These are phyloP conservation scores for Drosophila kuntzei DNA, from an alignment of 2,888 invertebrate genomes.

Conservation along the genomic window DNA sequence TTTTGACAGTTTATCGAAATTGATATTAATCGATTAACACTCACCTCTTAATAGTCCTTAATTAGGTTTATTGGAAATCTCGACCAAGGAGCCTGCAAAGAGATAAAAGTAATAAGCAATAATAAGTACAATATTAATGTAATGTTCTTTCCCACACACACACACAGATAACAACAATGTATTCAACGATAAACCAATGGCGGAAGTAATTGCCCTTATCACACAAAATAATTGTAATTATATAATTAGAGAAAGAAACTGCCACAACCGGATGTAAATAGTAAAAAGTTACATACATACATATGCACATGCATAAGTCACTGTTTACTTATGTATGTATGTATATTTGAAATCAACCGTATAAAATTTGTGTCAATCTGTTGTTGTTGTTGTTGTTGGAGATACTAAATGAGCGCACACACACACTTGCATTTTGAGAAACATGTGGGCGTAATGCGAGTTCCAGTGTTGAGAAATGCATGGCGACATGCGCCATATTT, in stretches of 20 bases:
- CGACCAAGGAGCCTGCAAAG: conserved; percentile 57
- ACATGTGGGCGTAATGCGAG: not conserved
- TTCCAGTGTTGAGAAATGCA: conserved; percentile 28
- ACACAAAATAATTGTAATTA: not conserved
- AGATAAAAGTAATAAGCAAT: not conserved
- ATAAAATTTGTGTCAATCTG: conserved; percentile 2
- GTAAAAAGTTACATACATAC: not conserved
- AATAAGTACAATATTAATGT: not conserved
- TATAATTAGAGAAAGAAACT: not conserved
- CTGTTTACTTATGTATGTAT: not conserved
- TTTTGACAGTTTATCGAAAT: not conserved
- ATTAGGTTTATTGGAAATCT: conserved; percentile 58
- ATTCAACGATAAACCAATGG: not conserved
- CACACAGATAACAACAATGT: not conserved
- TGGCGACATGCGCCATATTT: conserved; percentile 13
- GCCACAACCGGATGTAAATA: not conserved
- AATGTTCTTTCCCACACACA: not conserved
- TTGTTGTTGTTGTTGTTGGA: not conserved
- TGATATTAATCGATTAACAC: conserved; percentile 19
- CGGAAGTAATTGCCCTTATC: conserved; percentile 8
- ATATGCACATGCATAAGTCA: not conserved
- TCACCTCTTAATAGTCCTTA: conserved; percentile 76
- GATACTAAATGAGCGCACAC: not conserved
- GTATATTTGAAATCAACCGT: conserved; percentile 4
- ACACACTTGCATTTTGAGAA: not conserved